Base-by-base conservation (phyloP, 2,113 vertebrate species). In the Ophiodon elongatus region DNA sequence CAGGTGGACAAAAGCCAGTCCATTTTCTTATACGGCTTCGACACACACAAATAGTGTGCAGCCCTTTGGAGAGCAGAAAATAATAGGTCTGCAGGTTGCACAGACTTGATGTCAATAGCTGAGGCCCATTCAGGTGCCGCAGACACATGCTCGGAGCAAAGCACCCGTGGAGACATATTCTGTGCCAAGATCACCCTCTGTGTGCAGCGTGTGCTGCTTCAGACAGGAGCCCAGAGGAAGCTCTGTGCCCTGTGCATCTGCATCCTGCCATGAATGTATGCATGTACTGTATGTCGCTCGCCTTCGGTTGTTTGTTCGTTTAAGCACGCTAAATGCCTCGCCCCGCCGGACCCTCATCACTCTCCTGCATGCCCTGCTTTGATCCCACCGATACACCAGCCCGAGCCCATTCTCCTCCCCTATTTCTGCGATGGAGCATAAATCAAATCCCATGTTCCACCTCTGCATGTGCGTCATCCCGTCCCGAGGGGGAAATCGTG, bases 401-500 rank as follows among this genome's bases (percentile, higher is more conserved):
- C 50, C 8, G 0, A 37, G 19, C 67, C 50, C 68, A 4, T 83
- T 76, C 62, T 64, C 70, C 78, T 35, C 43, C 8, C 63, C 1
- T 23, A 21, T 37, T 65, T 59, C 59, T n/a, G 68, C 43, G n/a
- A n/a, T n/a, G 57, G 79, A 73, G 73, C 69, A 89, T 88, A 82
- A 93, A 91, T 92, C 88, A 93, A 84, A 86, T 87, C 83, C 86
- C 86, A 66, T 75, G 73, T 83, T 85, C 82, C 78, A 76, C 78
- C 57, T 79, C 80, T 80, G 29, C 17, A 8, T n/a, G 35, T 37
- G 63, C 84, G 81, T 79, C 87, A 75, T 56, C 52, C 25, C 4
- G 15, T 90, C 79, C 82, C 82, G 29, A 72, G 76, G 74, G 4
- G 47, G 50, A 47, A 63, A 72, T 75, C 47, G 56, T 67, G 52